Evolutionary conservation across 2,797 vertebrate genomes (phyloP).

Genomic region (Rhabdophis nuchalis): DNA sequence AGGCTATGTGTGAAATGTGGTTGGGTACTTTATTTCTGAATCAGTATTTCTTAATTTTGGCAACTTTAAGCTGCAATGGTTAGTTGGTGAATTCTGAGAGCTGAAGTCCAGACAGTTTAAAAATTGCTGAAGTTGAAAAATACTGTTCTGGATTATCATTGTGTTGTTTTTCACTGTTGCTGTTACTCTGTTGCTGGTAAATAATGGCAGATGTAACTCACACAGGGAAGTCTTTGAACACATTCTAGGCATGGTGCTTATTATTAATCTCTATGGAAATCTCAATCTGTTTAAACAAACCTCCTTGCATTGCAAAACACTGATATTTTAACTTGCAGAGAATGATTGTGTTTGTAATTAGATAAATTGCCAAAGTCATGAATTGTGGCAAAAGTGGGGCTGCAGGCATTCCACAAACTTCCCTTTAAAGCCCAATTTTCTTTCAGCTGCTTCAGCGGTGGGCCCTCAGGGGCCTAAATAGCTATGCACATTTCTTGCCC

Average conservation of each 20-base stretch:
- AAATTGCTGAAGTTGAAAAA: neutral
- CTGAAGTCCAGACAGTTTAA: neutral
- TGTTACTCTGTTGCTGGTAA: neutral
- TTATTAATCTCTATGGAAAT: neutral
- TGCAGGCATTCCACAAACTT: neutral
- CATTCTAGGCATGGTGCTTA: neutral
- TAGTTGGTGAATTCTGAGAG: neutral
- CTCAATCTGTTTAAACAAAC: neutral
- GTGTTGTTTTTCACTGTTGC: neutral
- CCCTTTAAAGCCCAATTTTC: neutral
- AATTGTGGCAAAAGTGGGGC: neutral
- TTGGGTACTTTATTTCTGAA: neutral
- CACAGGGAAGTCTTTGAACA: neutral
- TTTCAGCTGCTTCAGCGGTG: neutral
- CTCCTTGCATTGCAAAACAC: constrained; percentile 1
- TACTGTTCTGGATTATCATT: neutral
- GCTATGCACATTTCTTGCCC: neutral
- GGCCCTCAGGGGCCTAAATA: neutral
- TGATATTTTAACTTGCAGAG: constrained; percentile 22
- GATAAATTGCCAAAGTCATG: neutral
- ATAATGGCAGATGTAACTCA: neutral
- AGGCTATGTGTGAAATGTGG: neutral
- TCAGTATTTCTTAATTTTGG: neutral
- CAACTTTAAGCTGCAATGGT: neutral
- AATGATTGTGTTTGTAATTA: neutral